Evolutionary conservation across 1,140 invertebrate genomes (phyloP).

Genomic region (Lysiphlebus fabarum): DNA sequence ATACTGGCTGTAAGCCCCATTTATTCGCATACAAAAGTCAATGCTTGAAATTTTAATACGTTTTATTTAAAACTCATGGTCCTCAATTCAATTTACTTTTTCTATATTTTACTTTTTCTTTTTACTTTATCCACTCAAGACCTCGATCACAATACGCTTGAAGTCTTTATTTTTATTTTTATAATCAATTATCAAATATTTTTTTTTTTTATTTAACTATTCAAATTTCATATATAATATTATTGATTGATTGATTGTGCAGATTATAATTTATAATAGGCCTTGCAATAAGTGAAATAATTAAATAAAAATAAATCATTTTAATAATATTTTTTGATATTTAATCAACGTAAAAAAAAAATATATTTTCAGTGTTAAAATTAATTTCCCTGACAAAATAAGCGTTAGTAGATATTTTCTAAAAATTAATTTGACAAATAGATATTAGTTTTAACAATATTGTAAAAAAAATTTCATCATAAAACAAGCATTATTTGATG

Average conservation of each 20-base stretch:
- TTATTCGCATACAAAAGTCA: no score
- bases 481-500: no score
- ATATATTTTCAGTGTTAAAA: no score
- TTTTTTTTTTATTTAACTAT: neutral
- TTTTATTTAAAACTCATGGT: constrained; percentile 10
- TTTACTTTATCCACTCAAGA: constrained; percentile 6
- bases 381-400: no score
- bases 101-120: constrained; percentile 3
- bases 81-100: neutral
- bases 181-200: neutral
- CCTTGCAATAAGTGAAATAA: constrained; percentile 2
- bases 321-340: neutral
- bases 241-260: constrained; percentile 15
- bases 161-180: constrained; percentile 24
- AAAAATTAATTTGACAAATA: no score
- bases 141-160: constrained; percentile 38
- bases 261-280: constrained; percentile 17
- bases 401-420: no score
- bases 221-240: constrained; percentile 10
- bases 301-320: neutral
- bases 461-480: no score
- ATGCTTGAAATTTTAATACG: constrained; percentile 11
- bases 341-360: neutral
- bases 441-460: no score
- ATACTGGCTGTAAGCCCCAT: neutral